These are phyloP conservation scores for Macaria notata DNA, from an alignment of 2,888 invertebrate genomes.

Conservation along the genomic window DNA sequence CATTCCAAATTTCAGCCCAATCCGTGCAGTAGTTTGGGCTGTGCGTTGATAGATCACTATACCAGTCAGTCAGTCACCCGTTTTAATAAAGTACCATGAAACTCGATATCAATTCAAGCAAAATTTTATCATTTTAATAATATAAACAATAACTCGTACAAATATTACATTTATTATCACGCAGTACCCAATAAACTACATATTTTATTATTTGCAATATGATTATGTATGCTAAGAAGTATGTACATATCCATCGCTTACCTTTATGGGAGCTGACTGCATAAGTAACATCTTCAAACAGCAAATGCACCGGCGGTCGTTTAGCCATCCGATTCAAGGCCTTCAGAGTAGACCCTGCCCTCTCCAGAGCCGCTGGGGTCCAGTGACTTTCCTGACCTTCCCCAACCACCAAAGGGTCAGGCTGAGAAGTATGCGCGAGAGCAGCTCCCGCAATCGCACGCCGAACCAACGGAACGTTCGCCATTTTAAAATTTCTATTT, in stretches of 20 bases:
- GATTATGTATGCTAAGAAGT: no score
- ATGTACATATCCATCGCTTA: constrained; percentile 28
- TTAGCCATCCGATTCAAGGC: constrained; percentile 81
- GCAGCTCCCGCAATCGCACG: constrained; percentile 69
- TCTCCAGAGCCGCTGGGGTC: constrained; percentile 75
- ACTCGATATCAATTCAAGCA: no score
- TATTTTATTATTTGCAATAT: no score
- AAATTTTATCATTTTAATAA: no score
- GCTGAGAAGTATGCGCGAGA: constrained; percentile 50
- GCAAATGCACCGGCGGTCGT: constrained; percentile 81
- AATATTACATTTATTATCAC: no score
- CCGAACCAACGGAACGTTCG: constrained; percentile 65
- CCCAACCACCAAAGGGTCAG: constrained; percentile 46
- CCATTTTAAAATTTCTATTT: constrained; percentile 48
- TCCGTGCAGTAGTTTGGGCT: no score
- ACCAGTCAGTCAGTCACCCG: no score
- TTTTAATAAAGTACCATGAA: no score
- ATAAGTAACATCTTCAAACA: constrained; percentile 82
- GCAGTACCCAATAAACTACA: no score
- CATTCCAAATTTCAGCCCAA: no score
- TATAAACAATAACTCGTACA: no score
- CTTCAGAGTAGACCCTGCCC: constrained; percentile 75
- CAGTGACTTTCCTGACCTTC: constrained; percentile 62
- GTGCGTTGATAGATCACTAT: no score
- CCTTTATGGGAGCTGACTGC: constrained; percentile 74